Evolutionary conservation across 2,113 vertebrate species (phyloP).

Genomic region (Gallinago undulata): DNA sequence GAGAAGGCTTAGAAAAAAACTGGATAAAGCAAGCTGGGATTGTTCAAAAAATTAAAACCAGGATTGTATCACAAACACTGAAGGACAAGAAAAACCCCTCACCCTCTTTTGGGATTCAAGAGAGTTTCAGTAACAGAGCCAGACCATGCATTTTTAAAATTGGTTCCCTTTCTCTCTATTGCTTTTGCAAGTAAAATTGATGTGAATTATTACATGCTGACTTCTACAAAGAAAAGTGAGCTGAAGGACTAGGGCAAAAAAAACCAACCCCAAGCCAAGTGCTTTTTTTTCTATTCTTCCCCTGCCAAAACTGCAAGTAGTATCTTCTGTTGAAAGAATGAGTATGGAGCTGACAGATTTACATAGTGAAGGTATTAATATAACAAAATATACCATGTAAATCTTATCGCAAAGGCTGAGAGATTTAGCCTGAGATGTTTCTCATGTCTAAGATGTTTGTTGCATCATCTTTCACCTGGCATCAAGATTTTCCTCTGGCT

Average conservation of each 20-base stretch:
- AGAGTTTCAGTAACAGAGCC: neutral
- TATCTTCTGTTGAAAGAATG: conserved; percentile 35
- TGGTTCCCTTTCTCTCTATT: conserved; percentile 47
- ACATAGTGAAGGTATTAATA: neutral
- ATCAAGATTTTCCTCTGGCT: conserved; percentile 44
- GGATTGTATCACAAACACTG: conserved; percentile 3
- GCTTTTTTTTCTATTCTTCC: neutral
- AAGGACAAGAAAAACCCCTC: neutral
- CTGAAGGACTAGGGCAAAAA: neutral
- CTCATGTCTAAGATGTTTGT: conserved; percentile 36
- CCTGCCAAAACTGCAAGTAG: neutral
- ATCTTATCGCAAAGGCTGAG: neutral
- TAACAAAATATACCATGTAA: conserved; percentile 20
- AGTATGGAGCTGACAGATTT: neutral
- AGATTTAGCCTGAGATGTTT: conserved; percentile 12
- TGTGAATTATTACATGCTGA: conserved; percentile 68
- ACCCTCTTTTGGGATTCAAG: neutral
- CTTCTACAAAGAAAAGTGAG: conserved; percentile 39
- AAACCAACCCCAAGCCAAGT: neutral
- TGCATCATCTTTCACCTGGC: conserved; percentile 16
- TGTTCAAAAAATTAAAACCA: neutral
- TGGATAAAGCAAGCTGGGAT: neutral
- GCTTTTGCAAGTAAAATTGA: conserved; percentile 64
- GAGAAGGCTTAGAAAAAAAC: conserved; percentile 9
- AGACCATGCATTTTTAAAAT: conserved; percentile 45